Percentiles rank a stretch among this genome's conserved stretches.
Conservation (phyloP, 2,797 vertebrate species). For the Perodicticus potto region DNA sequence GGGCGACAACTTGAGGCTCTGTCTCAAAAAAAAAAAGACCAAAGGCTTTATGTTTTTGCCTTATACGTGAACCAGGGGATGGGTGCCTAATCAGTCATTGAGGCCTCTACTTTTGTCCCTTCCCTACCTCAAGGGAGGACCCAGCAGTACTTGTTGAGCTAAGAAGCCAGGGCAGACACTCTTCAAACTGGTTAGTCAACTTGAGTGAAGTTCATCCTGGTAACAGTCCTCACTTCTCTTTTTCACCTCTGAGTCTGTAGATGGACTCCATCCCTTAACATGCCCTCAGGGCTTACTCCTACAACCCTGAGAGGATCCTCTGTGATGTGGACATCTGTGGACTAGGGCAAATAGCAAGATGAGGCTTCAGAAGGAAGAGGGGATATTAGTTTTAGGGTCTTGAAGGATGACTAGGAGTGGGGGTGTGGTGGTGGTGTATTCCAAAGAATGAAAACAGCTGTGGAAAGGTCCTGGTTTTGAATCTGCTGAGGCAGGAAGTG, state of each 20-base stretch:
- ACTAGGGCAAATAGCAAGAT: neutral
- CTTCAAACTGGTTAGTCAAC: neutral
- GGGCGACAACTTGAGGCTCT: no score
- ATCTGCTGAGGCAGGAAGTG: neutral
- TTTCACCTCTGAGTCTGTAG: neutral
- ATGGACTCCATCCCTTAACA: no score
- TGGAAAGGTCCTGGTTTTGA: neutral
- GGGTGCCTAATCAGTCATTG: no score
- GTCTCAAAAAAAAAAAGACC: neutral
- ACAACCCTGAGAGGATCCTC: neutral
- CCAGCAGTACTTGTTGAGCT: neutral
- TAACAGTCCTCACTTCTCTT: neutral
- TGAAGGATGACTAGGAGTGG: constrained; percentile 8
- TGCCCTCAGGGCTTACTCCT: neutral
- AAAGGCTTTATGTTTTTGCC: neutral
- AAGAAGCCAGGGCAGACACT: neutral
- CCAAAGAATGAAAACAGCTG: neutral
- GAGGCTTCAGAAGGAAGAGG: neutral
- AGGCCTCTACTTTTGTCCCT: neutral
- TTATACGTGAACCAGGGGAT: neutral
- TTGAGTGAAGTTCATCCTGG: neutral
- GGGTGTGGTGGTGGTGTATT: accelerated
- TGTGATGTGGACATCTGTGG: neutral
- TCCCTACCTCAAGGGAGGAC: neutral
- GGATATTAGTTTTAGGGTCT: constrained; percentile 5